Evolutionary conservation across 2,888 invertebrate species (phyloP).

Genomic region (Oasisia sp.): DNA sequence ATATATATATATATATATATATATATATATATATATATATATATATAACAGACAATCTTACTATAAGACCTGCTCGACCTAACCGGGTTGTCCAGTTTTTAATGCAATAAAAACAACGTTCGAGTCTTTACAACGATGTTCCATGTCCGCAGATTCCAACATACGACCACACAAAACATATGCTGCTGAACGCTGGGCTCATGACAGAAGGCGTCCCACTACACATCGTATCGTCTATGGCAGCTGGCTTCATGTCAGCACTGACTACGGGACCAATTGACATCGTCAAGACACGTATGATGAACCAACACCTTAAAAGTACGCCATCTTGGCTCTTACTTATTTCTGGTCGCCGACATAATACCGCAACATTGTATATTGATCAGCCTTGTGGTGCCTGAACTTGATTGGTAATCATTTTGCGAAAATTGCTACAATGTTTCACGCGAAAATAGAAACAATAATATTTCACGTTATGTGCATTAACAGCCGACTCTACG

Average conservation of each 20-base stretch:
- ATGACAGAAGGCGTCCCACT: constrained; percentile 52
- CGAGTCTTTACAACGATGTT: background rate
- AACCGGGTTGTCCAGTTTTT: too few relatives aligned
- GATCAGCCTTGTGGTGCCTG: background rate
- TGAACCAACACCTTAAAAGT: constrained; percentile 50
- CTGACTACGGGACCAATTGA: constrained; percentile 58
- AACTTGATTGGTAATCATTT: background rate
- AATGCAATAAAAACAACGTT: background rate
- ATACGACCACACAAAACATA: constrained; percentile 58
- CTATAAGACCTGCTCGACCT: too few relatives aligned
- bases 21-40: too few relatives aligned
- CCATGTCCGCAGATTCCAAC: constrained; percentile 50
- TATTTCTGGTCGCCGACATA: background rate
- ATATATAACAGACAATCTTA: too few relatives aligned
- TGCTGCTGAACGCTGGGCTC: constrained; percentile 48
- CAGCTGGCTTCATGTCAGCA: constrained; percentile 56
- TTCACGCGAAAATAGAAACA: background rate
- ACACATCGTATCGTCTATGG: constrained; percentile 54
- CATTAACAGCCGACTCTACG: too few relatives aligned
- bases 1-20: too few relatives aligned
- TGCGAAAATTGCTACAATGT: background rate
- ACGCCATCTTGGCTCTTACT: background rate
- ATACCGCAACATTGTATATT: background rate
- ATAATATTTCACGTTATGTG: background rate
- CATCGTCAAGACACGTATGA: constrained; percentile 57